Evolutionary conservation across 2,797 vertebrate species (phyloP).

Genomic region (Thamnophis elegans): DNA sequence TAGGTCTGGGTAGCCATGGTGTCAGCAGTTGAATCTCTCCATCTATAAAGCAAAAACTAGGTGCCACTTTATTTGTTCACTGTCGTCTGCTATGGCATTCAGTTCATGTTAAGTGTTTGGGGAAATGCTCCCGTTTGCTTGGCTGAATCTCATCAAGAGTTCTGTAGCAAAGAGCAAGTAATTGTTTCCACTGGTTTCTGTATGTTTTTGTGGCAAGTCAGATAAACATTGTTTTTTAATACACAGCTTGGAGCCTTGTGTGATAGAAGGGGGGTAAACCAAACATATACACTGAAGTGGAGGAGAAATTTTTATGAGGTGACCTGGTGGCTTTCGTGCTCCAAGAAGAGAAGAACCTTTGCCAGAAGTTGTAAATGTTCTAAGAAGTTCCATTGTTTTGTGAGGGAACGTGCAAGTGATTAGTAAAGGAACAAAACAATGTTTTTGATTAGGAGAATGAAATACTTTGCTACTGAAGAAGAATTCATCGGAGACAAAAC

Average conservation of each 20-base stretch:
- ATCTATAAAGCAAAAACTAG: neutral
- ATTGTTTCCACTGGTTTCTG: constrained; percentile 8
- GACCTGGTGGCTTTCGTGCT: constrained; percentile 10
- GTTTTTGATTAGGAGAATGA: constrained; percentile 53
- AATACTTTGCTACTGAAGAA: constrained; percentile 30
- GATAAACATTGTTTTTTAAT: neutral
- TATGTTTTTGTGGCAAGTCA: neutral
- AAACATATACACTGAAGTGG: constrained; percentile 18
- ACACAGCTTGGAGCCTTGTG: neutral
- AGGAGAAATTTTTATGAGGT: neutral
- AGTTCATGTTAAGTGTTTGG: neutral
- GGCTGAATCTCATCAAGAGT: constrained; percentile 25
- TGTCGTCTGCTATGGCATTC: neutral
- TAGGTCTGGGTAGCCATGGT: neutral
- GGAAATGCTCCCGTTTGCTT: neutral
- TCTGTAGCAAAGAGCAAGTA: constrained; percentile 37
- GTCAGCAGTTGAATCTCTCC: neutral
- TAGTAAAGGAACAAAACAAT: constrained; percentile 32
- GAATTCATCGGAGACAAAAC: neutral
- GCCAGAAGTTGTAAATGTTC: constrained; percentile 32
- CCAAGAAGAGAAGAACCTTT: constrained; percentile 19
- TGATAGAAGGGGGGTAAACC: constrained; percentile 4
- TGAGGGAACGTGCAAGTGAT: constrained; percentile 26
- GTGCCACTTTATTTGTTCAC: neutral
- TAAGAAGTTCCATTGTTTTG: neutral